Conservation (phyloP, 2,888 invertebrate species). For the Synergus itoensis region DNA sequence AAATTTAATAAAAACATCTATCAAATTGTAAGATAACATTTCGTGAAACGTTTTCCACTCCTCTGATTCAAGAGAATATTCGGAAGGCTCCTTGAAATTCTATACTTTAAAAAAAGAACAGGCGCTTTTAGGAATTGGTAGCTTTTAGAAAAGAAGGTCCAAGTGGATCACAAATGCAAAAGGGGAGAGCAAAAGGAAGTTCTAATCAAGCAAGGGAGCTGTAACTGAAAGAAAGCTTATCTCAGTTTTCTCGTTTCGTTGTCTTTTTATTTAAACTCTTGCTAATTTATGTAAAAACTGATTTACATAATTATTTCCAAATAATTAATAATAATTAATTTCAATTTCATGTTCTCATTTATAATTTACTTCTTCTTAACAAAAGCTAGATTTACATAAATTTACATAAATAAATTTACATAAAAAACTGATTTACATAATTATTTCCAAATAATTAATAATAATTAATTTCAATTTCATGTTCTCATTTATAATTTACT, state of each 20-base stretch:
- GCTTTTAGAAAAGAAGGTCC: slow-evolving; percentile 5
- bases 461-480: too few relatives aligned
- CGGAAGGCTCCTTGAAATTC: neutral
- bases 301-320: neutral
- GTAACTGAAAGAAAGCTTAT: neutral
- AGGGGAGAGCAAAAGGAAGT: neutral
- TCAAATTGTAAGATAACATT: neutral
- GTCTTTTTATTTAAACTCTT: neutral
- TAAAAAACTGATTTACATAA: neutral
- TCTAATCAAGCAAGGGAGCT: neutral
- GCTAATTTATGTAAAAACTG: neutral
- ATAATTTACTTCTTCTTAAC: too few relatives aligned
- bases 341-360: too few relatives aligned
- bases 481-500: too few relatives aligned
- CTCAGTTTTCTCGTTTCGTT: neutral
- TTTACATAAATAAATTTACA: too few relatives aligned
- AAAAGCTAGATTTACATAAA: too few relatives aligned
- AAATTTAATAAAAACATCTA: neutral
- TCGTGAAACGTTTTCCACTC: neutral
- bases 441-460: neutral
- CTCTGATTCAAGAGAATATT: neutral
- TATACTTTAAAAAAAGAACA: neutral
- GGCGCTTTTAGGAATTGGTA: neutral
- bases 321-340: too few relatives aligned
- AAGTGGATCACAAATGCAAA: neutral